A percentile compares a stretch with the other conserved stretches of the same genome.
These are phyloP conservation scores for Cryptocephalus primarius DNA, from an alignment of 2,888 invertebrate genomes.

Conservation along the genomic window DNA sequence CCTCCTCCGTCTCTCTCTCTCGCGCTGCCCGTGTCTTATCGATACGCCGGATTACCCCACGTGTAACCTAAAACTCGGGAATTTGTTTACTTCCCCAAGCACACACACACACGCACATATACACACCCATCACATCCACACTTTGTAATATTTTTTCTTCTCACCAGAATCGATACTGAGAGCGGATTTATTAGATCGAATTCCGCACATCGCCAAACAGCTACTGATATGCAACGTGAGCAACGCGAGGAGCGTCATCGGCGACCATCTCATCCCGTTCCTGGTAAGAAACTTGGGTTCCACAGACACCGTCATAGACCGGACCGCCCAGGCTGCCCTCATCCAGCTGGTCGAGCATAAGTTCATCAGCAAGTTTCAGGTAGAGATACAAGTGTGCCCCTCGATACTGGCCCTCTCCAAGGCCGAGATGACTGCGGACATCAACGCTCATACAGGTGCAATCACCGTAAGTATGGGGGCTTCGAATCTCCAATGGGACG, in stretches of 20 bases:
- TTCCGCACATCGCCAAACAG: slow-evolving; percentile 28
- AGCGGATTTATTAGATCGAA: slow-evolving; percentile 53
- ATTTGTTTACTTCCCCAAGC: not conserved
- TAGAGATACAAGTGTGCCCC: slow-evolving; percentile 54
- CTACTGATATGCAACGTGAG: no score
- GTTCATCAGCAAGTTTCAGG: slow-evolving; percentile 46
- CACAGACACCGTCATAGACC: slow-evolving; percentile 51
- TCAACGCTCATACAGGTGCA: slow-evolving; percentile 38
- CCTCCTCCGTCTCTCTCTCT: not conserved
- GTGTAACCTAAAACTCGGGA: no score
- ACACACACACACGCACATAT: not conserved
- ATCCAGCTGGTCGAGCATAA: slow-evolving; percentile 53
- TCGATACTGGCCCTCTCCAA: slow-evolving; percentile 47
- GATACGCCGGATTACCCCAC: not conserved
- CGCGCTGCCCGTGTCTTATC: slow-evolving; percentile 9
- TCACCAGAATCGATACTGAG: slow-evolving; percentile 48
- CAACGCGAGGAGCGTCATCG: slow-evolving; percentile 32
- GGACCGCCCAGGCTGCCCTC: slow-evolving; percentile 52
- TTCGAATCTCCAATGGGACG: no score
- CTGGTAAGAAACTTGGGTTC: slow-evolving; percentile 51
- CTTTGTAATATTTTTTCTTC: slow-evolving; percentile 6
- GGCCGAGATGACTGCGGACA: slow-evolving; percentile 41
- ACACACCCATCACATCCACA: not conserved
- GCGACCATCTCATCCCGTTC: slow-evolving; percentile 49
- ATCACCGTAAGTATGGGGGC: slow-evolving; percentile 42